A percentile compares a stretch with the other conserved stretches of the same genome.
Evolutionary conservation across 2,888 invertebrate species (phyloP).

Genomic region (Ceramica pisi): DNA sequence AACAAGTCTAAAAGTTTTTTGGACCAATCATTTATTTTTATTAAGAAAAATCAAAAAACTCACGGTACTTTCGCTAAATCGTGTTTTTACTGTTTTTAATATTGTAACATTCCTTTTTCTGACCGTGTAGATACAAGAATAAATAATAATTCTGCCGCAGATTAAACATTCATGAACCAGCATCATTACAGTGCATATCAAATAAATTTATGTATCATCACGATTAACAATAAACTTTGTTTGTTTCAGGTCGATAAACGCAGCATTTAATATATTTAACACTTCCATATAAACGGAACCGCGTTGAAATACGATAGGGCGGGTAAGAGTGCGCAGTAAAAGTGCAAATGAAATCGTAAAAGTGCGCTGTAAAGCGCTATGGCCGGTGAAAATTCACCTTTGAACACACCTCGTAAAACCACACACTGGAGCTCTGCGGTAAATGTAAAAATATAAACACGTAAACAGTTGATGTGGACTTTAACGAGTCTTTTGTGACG

Average conservation of each 20-base stretch:
- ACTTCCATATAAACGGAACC: constrained; percentile 15
- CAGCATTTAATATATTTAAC: constrained; percentile 30
- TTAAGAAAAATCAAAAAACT: too few species aligned
- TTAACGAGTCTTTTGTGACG: constrained; percentile 7
- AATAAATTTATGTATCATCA: constrained; percentile 17
- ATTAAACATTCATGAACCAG: not conserved
- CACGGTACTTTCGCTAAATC: too few species aligned
- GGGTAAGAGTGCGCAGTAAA: constrained; percentile 46
- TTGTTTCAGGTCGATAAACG: constrained; percentile 56
- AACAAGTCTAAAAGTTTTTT: too few species aligned
- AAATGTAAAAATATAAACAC: constrained; percentile 3
- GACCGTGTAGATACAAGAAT: not conserved
- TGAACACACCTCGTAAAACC: constrained; percentile 23
- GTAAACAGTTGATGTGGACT: constrained; percentile 10
- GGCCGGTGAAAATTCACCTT: constrained; percentile 22
- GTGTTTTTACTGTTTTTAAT: too few species aligned
- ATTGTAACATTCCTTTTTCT: not conserved
- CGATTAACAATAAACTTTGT: constrained; percentile 32
- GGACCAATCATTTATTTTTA: too few species aligned
- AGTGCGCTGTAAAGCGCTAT: constrained; percentile 32
- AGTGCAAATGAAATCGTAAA: constrained; percentile 58
- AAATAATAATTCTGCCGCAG: not conserved
- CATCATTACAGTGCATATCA: not conserved
- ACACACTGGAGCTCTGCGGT: not conserved
- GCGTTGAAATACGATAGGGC: constrained; percentile 33